Evolutionary conservation across 2,113 vertebrate genomes (phyloP), one percentile per base, ranked within the genome.

Genomic region (Cettia cetti): DNA sequence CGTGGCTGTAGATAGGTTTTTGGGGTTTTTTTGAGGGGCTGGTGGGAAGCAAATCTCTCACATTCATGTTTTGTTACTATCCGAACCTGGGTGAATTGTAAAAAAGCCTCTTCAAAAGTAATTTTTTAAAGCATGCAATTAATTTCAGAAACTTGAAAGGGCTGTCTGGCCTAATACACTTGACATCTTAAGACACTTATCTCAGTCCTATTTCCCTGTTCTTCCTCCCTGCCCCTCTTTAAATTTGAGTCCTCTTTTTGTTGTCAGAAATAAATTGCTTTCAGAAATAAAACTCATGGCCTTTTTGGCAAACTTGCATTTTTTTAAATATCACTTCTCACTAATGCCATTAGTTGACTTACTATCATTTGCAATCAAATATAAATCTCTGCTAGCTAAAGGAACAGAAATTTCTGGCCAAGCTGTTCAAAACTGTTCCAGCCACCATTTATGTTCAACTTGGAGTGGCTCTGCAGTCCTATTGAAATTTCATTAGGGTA

Each of bases 81-180:
- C 72, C 86, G 52, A 64, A 61, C 86, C 60, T 74, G 44, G 10
- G 11, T 52, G 44, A 89, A 95, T 47, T 83, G 50, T n/a, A 70
- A 82, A 92, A 95, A 93, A 66, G 11, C 6, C 27, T 81, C 63
- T 60, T 33, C 77, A 86, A 93, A 93, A 79, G 76, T 75, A 18
- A 74, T 13, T 63, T 89, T 54, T 74, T 64, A 94, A 92, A 90
- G 44, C 52, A 86, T 21, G 39, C 17, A 78, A 60, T 88, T 94
- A 77, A 95, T 81, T 90, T 86, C 65, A 86, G 53, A 83, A 95
- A 93, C 82, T 71, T 95, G 71, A 95, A 97, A 96, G 52, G 39
- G 69, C 35, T 20, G 20, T 75, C 89, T 96, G 95, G 86, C 35
- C 80, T 50, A 92, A 83, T 40, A 78, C 68, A 78, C 47, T 79